Base-by-base conservation (phyloP, 2,888 invertebrate species). In the Bhutanitis thaidina region DNA sequence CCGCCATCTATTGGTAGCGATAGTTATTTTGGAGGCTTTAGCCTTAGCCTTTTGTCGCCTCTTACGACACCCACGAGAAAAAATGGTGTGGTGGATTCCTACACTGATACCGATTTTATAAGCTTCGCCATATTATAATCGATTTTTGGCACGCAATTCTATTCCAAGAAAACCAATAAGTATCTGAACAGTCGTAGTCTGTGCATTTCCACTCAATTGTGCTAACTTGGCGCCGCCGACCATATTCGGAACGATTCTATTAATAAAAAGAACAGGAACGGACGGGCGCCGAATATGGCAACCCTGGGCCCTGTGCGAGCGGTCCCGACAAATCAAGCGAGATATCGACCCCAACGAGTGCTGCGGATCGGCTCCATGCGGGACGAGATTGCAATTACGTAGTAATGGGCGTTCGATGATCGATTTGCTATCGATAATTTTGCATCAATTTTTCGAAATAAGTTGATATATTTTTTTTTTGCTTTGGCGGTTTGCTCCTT, bases 261-360 rank as follows among this genome's bases (percentile, higher is more conserved):
- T 48, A 44, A 50, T 43, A 40, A 46, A 27, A 38, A n/a, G 38
- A 52, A 43, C 27, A 27, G 15, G 49, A 34, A 38, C 34, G 13
- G 39, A 35, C 20, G 36, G 9, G 16, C 4, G 29, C 35, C 40
- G 27, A 20, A 45, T 40, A 44, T 57, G 61, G 43, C 68, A 71
- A 53, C 74, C 76, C 74, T 72, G 64, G 37, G 53, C 74, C 76
- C 74, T 72, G 64, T 38, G 29, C 41, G 40, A 51, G 50, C 53
- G 56, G 62, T 57, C 60, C 62, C 61, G 64, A 66, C 67, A 69
- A 74, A 76, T 77, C 70, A 72, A 68, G 67, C 71, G 71, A 65
- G 62, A 64, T 75, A 74, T 71, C 68, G 69, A 66, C 64, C 60
- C 57, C 61, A 57, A 59, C 62, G 60, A 50, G 58, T 56, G 55